Percentiles rank a stretch among this genome's conserved stretches.
These are phyloP conservation scores for Lordiphosa stackelbergi DNA, from an alignment of 1,140 invertebrate genomes.

Conservation along the genomic window DNA sequence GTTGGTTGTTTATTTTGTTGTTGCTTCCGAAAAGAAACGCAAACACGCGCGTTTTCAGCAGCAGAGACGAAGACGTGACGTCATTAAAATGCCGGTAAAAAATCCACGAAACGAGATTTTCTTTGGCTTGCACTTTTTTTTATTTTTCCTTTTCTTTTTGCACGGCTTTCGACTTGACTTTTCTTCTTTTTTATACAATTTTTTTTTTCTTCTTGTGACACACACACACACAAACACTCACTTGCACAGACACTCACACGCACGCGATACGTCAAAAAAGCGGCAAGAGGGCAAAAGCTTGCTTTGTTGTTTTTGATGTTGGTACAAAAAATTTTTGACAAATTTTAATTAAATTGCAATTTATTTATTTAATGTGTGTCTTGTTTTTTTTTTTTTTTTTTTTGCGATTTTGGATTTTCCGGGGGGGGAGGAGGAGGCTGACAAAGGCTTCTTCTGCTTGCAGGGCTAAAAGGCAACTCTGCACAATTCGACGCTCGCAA, in stretches of 20 bases:
- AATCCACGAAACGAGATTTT: constrained; percentile 26
- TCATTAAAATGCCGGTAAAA: constrained; percentile 69
- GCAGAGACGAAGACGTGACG: constrained; percentile 40
- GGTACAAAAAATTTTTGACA: constrained; percentile 9
- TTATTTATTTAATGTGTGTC: no score
- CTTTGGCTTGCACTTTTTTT: constrained; percentile 13
- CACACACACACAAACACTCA: constrained; percentile 16
- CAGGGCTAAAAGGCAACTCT: constrained; percentile 29
- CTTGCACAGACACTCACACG: constrained; percentile 15
- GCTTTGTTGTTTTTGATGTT: constrained; percentile 5
- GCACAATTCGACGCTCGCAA: constrained; percentile 10
- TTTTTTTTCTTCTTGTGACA: constrained; percentile 24
- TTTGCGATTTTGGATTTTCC: constrained; percentile 1
- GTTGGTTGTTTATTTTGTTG: neutral
- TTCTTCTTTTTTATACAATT: constrained; percentile 7
- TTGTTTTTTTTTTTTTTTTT: neutral
- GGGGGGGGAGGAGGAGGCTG: neutral
- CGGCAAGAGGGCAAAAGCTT: constrained; percentile 2
- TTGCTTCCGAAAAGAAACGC: constrained; percentile 1
- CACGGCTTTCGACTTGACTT: constrained; percentile 11
- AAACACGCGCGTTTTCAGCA: constrained; percentile 11
- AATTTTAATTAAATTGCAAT: constrained; percentile 7
- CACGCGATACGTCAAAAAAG: constrained; percentile 9
- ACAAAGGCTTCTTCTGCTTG: constrained; percentile 22
- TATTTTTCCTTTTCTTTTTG: constrained; percentile 8